phyloP scores from a whole-genome alignment of 2,113 vertebrate genomes.

The Astur gentilis region DNA sequence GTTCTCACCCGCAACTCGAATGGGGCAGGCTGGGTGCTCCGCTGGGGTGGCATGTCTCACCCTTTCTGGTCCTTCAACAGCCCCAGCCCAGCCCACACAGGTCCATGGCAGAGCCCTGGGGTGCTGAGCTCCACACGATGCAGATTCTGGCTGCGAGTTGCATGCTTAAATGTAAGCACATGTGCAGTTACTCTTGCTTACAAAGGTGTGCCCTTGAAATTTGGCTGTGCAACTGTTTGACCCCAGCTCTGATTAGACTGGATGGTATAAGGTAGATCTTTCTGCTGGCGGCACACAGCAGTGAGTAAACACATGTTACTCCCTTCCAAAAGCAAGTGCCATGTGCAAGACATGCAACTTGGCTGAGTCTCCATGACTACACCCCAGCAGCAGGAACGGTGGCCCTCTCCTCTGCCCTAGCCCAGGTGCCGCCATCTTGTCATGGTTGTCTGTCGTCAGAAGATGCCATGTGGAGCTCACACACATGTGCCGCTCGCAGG shows the following conservation, averaged over 20 bases:
- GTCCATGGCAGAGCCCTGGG: accelerated
- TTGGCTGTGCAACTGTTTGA: neutral
- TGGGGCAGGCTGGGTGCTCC: neutral
- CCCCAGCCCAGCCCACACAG: neutral
- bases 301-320: neutral
- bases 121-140: accelerated
- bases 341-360: neutral
- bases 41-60: accelerated
- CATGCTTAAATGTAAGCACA: accelerated
- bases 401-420: constrained; percentile 11
- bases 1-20: neutral
- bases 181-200: neutral
- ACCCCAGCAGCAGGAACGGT: neutral
- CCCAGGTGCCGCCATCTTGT: constrained; percentile 38
- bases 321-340: neutral
- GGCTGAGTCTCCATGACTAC: neutral
- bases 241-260: neutral
- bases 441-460: constrained; percentile 49
- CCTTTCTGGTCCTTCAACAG: neutral
- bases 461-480: constrained; percentile 32
- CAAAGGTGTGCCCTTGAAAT: neutral
- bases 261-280: neutral
- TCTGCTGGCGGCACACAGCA: neutral
- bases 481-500: neutral
- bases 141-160: neutral